phyloP scores from a whole-genome alignment of 2,888 invertebrate species.

The Druceiella hillmani region DNA sequence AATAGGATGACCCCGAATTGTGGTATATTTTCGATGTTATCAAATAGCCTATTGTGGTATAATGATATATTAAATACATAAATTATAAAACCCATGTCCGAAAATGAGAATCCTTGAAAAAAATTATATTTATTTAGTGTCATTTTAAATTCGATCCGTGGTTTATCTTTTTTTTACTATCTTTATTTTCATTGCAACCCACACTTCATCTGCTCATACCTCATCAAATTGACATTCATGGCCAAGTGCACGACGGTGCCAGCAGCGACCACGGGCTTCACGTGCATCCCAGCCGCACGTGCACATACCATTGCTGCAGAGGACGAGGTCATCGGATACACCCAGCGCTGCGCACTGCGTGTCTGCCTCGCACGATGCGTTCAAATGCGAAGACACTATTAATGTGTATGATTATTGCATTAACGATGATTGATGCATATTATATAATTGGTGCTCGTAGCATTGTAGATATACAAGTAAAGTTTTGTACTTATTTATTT shows the following conservation, averaged over 20 bases:
- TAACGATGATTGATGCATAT: neutral
- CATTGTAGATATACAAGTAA: neutral
- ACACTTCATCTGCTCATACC: slow-evolving; percentile 28
- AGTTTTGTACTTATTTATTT: neutral
- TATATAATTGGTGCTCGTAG: neutral
- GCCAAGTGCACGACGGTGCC: slow-evolving; percentile 37
- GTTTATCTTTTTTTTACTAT: too few species aligned
- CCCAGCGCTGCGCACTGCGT: slow-evolving; percentile 40
- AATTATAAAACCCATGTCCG: too few species aligned
- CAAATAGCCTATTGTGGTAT: too few species aligned
- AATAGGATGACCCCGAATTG: too few species aligned
- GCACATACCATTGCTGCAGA: slow-evolving; percentile 39
- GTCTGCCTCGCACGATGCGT: slow-evolving; percentile 41
- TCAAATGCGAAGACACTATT: slow-evolving; percentile 38
- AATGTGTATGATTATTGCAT: too few species aligned
- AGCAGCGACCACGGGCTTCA: slow-evolving; percentile 36
- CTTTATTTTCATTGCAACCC: too few species aligned
- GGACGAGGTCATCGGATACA: slow-evolving; percentile 31
- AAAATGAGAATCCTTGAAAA: too few species aligned
- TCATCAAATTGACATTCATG: slow-evolving; percentile 41
- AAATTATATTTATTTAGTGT: too few species aligned
- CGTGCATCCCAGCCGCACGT: slow-evolving; percentile 38
- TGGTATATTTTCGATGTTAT: too few species aligned
- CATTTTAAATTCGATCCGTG: too few species aligned
- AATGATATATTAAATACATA: too few species aligned